Evolutionary conservation across 2,113 vertebrate species (phyloP).

Genomic region (Taxidea taxus): DNA sequence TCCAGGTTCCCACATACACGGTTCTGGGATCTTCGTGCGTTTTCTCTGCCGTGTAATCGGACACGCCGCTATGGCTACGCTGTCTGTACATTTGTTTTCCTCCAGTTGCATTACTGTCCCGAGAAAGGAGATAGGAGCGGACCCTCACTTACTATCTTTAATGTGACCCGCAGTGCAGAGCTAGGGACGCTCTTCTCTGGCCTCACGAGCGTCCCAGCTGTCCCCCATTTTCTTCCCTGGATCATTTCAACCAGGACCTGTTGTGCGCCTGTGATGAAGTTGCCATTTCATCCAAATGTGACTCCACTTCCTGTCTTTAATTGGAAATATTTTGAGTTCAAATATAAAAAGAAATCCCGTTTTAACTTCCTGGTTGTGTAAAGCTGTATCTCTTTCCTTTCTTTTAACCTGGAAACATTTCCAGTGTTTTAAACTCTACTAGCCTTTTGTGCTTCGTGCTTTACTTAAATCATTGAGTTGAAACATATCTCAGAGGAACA

Average conservation of each 20-base stretch:
- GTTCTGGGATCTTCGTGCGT: background rate
- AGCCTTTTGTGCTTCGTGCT: background rate
- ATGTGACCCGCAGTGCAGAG: background rate
- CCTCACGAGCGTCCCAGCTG: background rate
- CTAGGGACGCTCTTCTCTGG: background rate
- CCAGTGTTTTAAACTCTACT: background rate
- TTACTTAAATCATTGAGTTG: background rate
- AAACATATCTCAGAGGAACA: background rate
- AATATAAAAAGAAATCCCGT: background rate
- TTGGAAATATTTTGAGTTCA: slow-evolving; percentile 10
- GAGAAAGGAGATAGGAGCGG: background rate
- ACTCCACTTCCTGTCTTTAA: slow-evolving; percentile 13
- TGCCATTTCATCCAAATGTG: background rate
- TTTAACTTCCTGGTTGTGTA: background rate
- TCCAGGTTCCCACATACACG: rapidly evolving
- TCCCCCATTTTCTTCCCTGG: background rate
- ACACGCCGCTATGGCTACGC: rapidly evolving
- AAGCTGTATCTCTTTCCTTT: background rate
- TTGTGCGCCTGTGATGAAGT: background rate
- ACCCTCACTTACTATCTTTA: background rate
- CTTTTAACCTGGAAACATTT: background rate
- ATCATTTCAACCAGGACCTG: background rate
- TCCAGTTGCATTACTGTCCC: background rate
- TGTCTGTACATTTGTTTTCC: background rate
- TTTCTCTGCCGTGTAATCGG: background rate